Evolutionary conservation across 2,888 invertebrate species (phyloP), one percentile per base, ranked within the genome.

Genomic region (Blastobasis adustella): DNA sequence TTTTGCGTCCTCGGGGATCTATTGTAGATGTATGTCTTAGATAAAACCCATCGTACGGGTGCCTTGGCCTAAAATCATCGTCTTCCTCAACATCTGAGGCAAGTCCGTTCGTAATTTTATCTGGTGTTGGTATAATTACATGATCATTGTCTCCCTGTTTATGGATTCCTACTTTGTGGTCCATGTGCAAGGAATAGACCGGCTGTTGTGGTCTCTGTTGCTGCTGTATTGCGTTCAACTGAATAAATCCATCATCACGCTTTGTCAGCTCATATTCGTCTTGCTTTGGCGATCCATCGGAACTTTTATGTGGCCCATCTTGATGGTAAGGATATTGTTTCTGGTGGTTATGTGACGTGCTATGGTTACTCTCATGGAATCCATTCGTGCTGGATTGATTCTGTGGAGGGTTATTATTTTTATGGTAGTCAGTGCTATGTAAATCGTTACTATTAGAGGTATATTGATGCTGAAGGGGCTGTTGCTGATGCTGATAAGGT

Each of bases 31-130:
- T 76, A 61, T 89, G 89, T 58, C 80, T 76, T 61, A 89, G 72
- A 58, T 88, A 89, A 64, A 78, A 89, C 23, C 82, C 85, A 61
- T 89, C 89, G 55, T 89, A 89, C 5, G 89, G 89, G 60, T 89
- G 89, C 56, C 88, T 76, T n/a, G 88, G 88, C 51, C 69, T 68
- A 50, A 78, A 65, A 52, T 82, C 82, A 46, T 85, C 83, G 41
- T 79, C 78, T 63, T 70, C 71, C 45, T 83, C 83, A 40, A 62
- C 61, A 43, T 76, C 80, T 5, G 77, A 75, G 8, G 66, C 55
- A 56, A 76, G 65, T 44, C 82, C 83, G 63, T 83, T 84, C 51
- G 69, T 54, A 37, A 62, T 57, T 56, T 45, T 61, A 43, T 58
- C 58, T 23, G 59, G 54, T 39, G 54, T 52, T 45, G 52, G 51